These are phyloP conservation scores for Silvanus unidentatus DNA, from an alignment of 2,888 invertebrate species.

Conservation along the genomic window DNA sequence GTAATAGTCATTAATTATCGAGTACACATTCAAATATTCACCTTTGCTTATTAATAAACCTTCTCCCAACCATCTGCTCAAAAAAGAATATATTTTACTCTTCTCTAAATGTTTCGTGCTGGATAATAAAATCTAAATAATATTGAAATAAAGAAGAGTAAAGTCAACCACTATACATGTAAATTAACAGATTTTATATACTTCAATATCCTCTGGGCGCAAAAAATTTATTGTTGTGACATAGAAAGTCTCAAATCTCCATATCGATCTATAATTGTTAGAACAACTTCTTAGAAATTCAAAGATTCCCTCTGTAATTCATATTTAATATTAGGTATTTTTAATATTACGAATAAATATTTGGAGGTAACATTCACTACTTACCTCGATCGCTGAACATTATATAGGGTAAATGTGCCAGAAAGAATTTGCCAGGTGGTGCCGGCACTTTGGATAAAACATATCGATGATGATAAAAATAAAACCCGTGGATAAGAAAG, in stretches of 20 bases:
- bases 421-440: not conserved
- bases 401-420: not conserved
- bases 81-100: conserved; percentile 16
- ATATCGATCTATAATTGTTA: conserved; percentile 18
- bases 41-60: conserved; percentile 19
- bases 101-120: conserved; percentile 18
- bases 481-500: not conserved
- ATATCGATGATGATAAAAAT: not conserved
- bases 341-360: too few relatives aligned
- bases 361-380: not conserved
- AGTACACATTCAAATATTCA: conserved; percentile 1
- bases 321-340: not conserved
- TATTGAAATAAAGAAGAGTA: conserved; percentile 1
- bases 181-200: conserved; percentile 5
- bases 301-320: conserved; percentile 19
- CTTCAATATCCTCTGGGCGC: conserved; percentile 20
- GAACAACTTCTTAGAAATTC: conserved; percentile 12
- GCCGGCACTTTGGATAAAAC: not conserved
- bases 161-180: not conserved
- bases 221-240: conserved; percentile 15
- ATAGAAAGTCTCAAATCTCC: conserved; percentile 12
- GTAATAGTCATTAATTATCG: not conserved
- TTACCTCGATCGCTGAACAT: not conserved
- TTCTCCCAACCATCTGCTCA: conserved; percentile 19
- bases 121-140: conserved; percentile 18